Conservation (phyloP, 2,797 vertebrate species). For the Buphagus erythrorhynchus region DNA sequence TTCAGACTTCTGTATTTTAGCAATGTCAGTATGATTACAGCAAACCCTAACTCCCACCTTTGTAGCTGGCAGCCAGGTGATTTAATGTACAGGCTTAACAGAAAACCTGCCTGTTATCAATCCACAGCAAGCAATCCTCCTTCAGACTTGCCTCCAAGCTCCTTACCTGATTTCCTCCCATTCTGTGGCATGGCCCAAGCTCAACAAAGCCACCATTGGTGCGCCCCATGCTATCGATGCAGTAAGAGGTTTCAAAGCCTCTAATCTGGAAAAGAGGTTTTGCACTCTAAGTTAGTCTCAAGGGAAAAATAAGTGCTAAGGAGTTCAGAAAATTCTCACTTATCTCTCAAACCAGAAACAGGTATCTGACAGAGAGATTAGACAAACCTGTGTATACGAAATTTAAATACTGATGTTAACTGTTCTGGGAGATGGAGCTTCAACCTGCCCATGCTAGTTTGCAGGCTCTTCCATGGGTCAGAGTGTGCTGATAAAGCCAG, state of each 20-base stretch:
- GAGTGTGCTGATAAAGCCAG: neutral
- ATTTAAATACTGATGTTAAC: neutral
- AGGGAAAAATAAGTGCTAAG: neutral
- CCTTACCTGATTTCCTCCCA: conserved; percentile 98
- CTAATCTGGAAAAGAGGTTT: conserved; percentile 82
- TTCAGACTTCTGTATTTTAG: neutral
- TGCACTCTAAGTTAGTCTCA: neutral
- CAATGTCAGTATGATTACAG: accelerated
- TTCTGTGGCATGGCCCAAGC: conserved; percentile 94
- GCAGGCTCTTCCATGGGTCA: neutral
- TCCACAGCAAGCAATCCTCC: neutral
- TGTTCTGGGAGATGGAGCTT: neutral
- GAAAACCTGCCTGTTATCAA: neutral
- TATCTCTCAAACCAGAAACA: neutral
- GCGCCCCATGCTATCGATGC: conserved; percentile 98
- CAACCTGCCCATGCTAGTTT: neutral
- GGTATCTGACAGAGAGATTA: neutral
- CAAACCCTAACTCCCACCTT: neutral
- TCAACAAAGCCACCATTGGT: conserved; percentile 93
- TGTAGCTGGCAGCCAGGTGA: neutral
- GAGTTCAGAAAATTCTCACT: neutral
- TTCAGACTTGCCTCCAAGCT: neutral
- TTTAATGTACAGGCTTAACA: neutral
- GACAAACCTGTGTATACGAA: neutral
- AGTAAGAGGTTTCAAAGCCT: conserved; percentile 91